A percentile compares a stretch with the other conserved stretches of the same genome.
Conservation (phyloP, 2,797 vertebrate species). For the Pantherophis vulpinus region DNA sequence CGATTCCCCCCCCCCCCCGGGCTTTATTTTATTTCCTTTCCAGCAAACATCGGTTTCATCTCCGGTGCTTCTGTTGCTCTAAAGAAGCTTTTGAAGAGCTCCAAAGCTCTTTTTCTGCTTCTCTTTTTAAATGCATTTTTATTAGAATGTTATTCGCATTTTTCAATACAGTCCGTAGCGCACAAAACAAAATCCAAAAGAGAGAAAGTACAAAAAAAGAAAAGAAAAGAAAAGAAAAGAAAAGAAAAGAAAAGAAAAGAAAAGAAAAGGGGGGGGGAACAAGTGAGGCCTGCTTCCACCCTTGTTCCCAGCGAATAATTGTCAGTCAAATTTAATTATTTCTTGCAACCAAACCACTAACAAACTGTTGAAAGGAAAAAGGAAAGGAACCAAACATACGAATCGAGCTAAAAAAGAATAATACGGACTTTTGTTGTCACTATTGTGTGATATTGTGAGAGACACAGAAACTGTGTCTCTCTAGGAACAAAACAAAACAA, state of each 20-base stretch:
- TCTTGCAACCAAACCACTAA: neutral
- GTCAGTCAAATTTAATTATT: neutral
- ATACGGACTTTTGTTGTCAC: neutral
- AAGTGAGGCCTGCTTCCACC: neutral
- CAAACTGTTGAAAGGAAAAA: neutral
- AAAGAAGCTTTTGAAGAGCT: neutral
- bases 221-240: neutral
- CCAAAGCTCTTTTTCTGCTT: neutral
- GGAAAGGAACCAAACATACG: neutral
- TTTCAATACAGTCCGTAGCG: neutral
- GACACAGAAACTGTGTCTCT: neutral
- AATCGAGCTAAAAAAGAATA: neutral
- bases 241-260: neutral
- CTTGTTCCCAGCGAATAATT: neutral
- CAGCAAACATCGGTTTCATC: neutral
- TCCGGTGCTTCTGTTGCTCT: neutral
- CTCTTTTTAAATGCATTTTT: neutral
- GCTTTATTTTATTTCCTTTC: neutral
- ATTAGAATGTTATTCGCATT: neutral
- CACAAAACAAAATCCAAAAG: neutral
- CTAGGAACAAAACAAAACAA: neutral
- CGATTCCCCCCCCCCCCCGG: no score
- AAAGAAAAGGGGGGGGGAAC: neutral
- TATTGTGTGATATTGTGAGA: neutral
- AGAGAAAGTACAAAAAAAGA: neutral